phyloP scores from a whole-genome alignment of 2,113 vertebrate genomes.

The Theristicus caerulescens region DNA sequence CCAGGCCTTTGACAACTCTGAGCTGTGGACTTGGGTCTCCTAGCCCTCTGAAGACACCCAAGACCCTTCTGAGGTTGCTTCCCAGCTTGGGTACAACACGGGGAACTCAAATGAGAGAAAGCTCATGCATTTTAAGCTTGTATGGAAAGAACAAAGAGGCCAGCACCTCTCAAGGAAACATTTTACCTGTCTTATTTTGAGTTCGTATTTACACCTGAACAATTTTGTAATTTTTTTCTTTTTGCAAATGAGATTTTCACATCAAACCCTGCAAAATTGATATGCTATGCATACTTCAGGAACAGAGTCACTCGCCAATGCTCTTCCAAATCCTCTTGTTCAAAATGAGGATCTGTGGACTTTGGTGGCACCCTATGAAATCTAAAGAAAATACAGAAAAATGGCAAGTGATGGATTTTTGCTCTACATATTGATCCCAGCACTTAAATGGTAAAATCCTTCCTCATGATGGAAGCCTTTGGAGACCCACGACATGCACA shows the following conservation, averaged over 20 bases:
- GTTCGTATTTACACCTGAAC: neutral
- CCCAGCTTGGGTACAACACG: accelerated
- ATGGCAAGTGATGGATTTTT: neutral
- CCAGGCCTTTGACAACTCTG: neutral
- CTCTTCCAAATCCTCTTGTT: neutral
- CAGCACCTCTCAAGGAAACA: neutral
- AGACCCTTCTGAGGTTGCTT: neutral
- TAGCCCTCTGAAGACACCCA: neutral
- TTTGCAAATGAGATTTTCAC: neutral
- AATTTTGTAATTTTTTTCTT: neutral
- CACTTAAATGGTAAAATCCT: neutral
- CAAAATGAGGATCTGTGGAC: neutral
- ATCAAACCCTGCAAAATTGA: neutral
- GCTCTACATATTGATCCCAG: neutral
- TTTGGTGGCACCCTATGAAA: neutral
- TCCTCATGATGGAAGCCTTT: neutral
- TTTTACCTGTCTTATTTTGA: neutral
- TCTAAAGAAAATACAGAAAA: neutral
- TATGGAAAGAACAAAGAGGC: neutral
- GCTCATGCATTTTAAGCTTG: neutral
- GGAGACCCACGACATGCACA: neutral
- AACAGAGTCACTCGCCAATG: neutral
- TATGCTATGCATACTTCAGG: neutral
- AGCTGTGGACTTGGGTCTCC: neutral
- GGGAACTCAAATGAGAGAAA: neutral